Evolutionary conservation across 2,113 vertebrate genomes (phyloP), one percentile per base, ranked within the genome.

Genomic region (Phainopepla nitens): DNA sequence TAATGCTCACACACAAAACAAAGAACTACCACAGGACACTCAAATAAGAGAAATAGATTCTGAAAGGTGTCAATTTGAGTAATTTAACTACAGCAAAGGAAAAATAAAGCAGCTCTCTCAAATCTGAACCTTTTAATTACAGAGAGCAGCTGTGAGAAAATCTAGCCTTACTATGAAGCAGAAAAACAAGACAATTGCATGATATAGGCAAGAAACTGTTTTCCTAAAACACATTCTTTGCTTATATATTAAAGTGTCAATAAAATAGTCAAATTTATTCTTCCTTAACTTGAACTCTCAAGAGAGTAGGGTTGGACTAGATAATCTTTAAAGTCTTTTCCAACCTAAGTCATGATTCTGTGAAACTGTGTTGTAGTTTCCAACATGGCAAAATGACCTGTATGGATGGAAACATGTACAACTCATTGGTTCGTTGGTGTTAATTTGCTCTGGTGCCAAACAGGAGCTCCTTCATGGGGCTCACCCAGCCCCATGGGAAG

Each of bases 11-110:
- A 41, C 77, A 90, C 53, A 45, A 96, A 95, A 97, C 94, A 96
- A 98, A 97, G 89, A 82, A 82, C 15, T 49, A 91, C 62, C 81
- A 76, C 82, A 96, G 88, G 60, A 95, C 49, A 83, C 84, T 94
- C 96, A 93, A 91, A 93, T 31, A 87, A 89, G 79, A 96, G 58
- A 89, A 96, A 89, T 33, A 82, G 68, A 91, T 88, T 90, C 82
- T 96, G 95, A 97, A 97, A 97, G 86, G 69, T 97, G 90, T 97
- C 86, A 93, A 85, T 92, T 76, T 94, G 88, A 95, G 76, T 90
- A 87, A 84, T 93, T 97, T 86, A 90, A 94, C 93, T 91, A 71
- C 39, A 88, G 71, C 22, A 95, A 97, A 97, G 82, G 65, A 94
- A 96, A 96, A 95, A 78, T 75, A 91, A 97, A 97, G 72, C 68